Evolutionary conservation across 2,797 vertebrate species (phyloP), one percentile per base, ranked within the genome.

Genomic region (Delichon dasypus): DNA sequence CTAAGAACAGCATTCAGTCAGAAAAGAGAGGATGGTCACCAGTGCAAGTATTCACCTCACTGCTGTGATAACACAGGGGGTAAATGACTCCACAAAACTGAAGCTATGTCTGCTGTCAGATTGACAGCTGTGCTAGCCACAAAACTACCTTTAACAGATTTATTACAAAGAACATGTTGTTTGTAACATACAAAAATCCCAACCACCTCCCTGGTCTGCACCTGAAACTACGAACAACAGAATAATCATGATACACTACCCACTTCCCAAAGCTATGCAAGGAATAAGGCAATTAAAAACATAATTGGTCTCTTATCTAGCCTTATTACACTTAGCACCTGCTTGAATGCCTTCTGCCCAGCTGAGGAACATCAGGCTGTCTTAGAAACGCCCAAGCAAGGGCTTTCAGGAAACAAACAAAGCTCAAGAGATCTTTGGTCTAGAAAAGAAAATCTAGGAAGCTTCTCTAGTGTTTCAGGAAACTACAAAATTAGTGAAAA

Each of bases 241-340:
- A 85, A 5, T 11, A 71, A 11, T 4, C 16, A 20, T 0, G 1
- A 67, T 1, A 1, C 60, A 79, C 2, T 0, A 0, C 1, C 36
- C 13, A 11, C 29, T 29, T 50, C 26, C 25, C 57, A 88, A 68
- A 74, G 5, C 36, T 3, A 17, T 19, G 21, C 13, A 9, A 83
- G 4, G 3, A 74, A 8, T 5, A 42, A 78, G 2, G 14, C 18
- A 75, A 72, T 8, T 58, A 34, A 58, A 64, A 42, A 10, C 19
- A 32, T 3, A 5, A 74, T 5, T 32, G 12, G 22, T 47, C 54
- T 68, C 44, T 78, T 80, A 78, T 9, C 16, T n/a, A 72, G 25
- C 22, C 65, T 66, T 8, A 23, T 78, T 66, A 68, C 47, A 14
- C 23, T 75, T 38, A 29, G 45, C 53, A 77, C 53, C 60, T 83